A percentile compares a stretch with the other conserved stretches of the same genome.
Evolutionary conservation across 2,113 vertebrate genomes (phyloP).

Genomic region (Morone saxatilis): DNA sequence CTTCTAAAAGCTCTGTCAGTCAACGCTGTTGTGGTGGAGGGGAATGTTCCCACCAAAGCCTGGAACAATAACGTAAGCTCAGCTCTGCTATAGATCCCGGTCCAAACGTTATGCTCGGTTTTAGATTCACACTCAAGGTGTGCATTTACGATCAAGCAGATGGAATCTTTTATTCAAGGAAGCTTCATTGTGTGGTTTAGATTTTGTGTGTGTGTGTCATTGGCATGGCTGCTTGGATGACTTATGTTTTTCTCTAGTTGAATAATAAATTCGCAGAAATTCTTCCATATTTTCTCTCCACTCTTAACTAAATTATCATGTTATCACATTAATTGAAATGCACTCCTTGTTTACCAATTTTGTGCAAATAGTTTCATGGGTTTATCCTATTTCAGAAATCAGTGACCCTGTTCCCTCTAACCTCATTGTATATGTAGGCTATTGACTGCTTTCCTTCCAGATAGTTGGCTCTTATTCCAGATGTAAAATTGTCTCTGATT

Average conservation of each 20-base stretch:
- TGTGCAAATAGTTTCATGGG: background rate
- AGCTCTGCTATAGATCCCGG: constrained; percentile 49
- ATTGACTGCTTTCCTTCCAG: background rate
- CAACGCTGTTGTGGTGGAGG: constrained; percentile 71
- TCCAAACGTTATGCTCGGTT: constrained; percentile 53
- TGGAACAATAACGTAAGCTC: constrained; percentile 71
- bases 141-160: constrained; percentile 15
- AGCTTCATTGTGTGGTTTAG: background rate
- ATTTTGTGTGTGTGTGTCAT: background rate
- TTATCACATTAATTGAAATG: background rate
- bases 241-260: background rate
- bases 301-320: background rate
- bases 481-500: constrained; percentile 2
- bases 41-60: constrained; percentile 74
- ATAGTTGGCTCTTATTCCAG: background rate
- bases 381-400: background rate
- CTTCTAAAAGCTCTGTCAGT: constrained; percentile 66
- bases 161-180: background rate
- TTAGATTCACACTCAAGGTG: constrained; percentile 51
- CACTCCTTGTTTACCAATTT: background rate
- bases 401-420: background rate
- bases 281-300: background rate
- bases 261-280: background rate
- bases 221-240: background rate
- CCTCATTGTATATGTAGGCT: background rate